A percentile compares a stretch with the other conserved stretches of the same genome.
phyloP scores from a whole-genome alignment of 2,113 vertebrate species.

The Callospermophilus lateralis region DNA sequence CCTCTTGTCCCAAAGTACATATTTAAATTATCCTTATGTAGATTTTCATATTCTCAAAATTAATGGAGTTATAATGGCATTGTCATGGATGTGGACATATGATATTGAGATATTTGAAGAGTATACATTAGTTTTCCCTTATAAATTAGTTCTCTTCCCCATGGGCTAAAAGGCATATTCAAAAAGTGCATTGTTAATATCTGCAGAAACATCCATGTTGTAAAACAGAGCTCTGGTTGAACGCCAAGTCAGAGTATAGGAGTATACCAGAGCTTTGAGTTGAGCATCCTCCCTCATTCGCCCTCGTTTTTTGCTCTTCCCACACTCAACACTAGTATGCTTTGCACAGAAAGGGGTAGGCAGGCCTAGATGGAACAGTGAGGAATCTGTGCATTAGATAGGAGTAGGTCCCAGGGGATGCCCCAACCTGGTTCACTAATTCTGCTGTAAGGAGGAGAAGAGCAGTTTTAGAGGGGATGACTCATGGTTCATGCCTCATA shows the following conservation, averaged over 20 bases:
- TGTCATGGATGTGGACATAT: not conserved
- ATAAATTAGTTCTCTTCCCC: not conserved
- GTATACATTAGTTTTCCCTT: not conserved
- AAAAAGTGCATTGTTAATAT: not conserved
- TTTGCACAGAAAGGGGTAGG: not conserved
- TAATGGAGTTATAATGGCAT: constrained; percentile 8
- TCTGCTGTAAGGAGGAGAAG: not conserved
- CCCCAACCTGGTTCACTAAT: not conserved
- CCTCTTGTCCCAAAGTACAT: not conserved
- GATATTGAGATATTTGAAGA: not conserved
- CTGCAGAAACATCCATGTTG: not conserved
- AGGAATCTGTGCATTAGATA: not conserved
- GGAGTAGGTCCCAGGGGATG: no score
- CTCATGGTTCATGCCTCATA: not conserved
- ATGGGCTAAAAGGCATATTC: not conserved
- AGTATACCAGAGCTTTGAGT: not conserved
- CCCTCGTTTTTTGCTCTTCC: not conserved
- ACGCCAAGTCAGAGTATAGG: not conserved
- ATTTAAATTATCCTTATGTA: not conserved
- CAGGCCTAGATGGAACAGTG: not conserved
- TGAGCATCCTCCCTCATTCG: not conserved
- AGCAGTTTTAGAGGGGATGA: not conserved
- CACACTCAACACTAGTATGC: not conserved
- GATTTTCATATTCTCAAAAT: not conserved
- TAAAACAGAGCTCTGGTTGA: not conserved